Evolutionary conservation across 1,140 invertebrate genomes (phyloP), one percentile per base, ranked within the genome.

Genomic region (Procambarus virginalis): DNA sequence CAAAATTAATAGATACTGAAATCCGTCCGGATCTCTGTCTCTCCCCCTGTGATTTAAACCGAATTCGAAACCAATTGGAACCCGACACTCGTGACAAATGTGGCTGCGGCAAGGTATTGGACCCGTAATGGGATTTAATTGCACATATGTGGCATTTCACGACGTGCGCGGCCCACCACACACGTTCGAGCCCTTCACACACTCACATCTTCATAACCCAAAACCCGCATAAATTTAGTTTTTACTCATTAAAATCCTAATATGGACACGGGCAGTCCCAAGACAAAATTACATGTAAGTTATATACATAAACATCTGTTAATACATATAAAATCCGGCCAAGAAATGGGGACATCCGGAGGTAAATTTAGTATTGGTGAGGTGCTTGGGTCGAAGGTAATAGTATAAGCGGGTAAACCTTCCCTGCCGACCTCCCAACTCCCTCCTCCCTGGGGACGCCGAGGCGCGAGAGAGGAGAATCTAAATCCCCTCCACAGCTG

Each of bases 401-500:
- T 88, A 48, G 78, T 81, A 88, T 88, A 81, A 88, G 79, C 64
- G 86, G 55, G 79, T 76, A 88, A 88, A 88, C 86, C 86, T 81
- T 88, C 58, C 86, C 79, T 70, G 46, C 48, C 86, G 46, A 51
- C 60, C 48, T 68, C 70, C 79, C 68, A 14, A 48, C 79, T 46
- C 85, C 79, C 60, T 70, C 86, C 49, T 81, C 79, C 86, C 86
- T 10, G 0, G 79, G 86, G 86, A 82, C 78, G 58, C 46, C n/a
- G 60, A 73, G 86, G 78, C 86, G 86, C 60, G 78, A 88, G 78
- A 81, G 78, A 81, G 86, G 78, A 88, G 86, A 88, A 88, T 88
- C 64, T 73, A 82, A 88, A 88, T 88, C 86, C 86, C 86, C 70
- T 82, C 70, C 86, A 64, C 86, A 88, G 86, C 86, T 88, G 86